Percentiles rank a stretch among this genome's conserved stretches.
These are phyloP conservation scores for Steinernema feltiae DNA, from an alignment of 1,140 invertebrate species.

Conservation along the genomic window DNA sequence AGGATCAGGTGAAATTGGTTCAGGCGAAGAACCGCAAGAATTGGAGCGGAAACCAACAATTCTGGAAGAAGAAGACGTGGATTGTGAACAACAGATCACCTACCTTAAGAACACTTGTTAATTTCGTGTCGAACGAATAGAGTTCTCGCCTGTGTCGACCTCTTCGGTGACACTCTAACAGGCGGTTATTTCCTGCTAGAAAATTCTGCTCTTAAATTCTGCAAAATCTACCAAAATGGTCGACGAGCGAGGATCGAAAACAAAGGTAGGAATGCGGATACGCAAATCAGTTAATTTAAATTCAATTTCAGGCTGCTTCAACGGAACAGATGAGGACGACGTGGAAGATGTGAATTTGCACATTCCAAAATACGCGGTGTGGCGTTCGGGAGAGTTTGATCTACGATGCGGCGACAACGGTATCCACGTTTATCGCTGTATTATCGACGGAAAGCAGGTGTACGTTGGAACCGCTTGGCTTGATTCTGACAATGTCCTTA, in stretches of 20 bases:
- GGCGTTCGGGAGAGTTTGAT: constrained; percentile 32
- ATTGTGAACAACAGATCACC: constrained; percentile 22
- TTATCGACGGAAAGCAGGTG: constrained; percentile 15
- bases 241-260: constrained; percentile 40
- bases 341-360: constrained; percentile 35
- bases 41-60: background rate
- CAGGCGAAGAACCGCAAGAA: background rate
- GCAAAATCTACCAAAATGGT: constrained; percentile 35
- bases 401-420: constrained; percentile 41
- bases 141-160: constrained; percentile 40
- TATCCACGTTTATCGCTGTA: constrained; percentile 35
- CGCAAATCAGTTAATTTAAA: background rate
- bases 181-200: constrained; percentile 37
- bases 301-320: constrained; percentile 39
- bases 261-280: constrained; percentile 7
- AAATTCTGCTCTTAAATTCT: constrained; percentile 22
- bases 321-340: constrained; percentile 40
- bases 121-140: constrained; percentile 34
- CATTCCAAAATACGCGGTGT: constrained; percentile 26
- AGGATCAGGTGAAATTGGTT: background rate
- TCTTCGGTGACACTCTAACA: constrained; percentile 35
- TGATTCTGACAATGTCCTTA: constrained; percentile 24
- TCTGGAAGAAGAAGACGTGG: constrained; percentile 28
- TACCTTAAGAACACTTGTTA: constrained; percentile 39
- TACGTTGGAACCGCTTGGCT: constrained; percentile 43